Evolutionary conservation across 2,888 invertebrate genomes (phyloP), one percentile per base, ranked within the genome.

Genomic region (Tribolium freemani): DNA sequence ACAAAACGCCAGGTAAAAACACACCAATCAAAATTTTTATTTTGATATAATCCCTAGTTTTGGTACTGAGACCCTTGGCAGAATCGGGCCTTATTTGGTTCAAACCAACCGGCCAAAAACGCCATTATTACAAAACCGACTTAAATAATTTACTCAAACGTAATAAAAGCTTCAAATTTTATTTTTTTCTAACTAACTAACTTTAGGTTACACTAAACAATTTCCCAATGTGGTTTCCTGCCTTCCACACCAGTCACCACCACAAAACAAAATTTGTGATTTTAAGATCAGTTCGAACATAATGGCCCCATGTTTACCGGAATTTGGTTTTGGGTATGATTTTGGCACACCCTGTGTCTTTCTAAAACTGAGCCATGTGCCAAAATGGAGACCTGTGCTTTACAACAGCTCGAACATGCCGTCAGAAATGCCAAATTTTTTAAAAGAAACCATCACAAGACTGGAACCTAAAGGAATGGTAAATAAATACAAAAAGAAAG

Each of bases 331-430:
- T 38, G 38, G 38, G n/a, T 38, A 38, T 3, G 38, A 38, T n/a
- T n/a, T 3, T 38, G 38, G 38, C 3, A n/a, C 38, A 38, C 53
- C 53, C 21, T 53, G 53, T 20, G 16, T 53, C 3, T 53, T 53
- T 83, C 38, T 38, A n/a, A 38, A n/a, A 8, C n/a, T 38, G 8
- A 38, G 38, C 0, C 2, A 38, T 8, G n/a, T 38, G 1, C 8
- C 8, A n/a, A 38, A 38, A 3, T 98, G 97, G 97, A 83, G 87
- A 50, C 97, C 97, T 13, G 88, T 91, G 61, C 91, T 91, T 60
- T 96, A 92, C 88, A 93, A 94, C 87, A 90, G 90, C 77, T 89
- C 92, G 38, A 91, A 90, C 73, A 88, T 95, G 76, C 95, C 96
- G 58, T 83, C 85, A 0, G 88, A 90, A 50, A 95, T 96, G 94